phyloP scores from a whole-genome alignment of 2,797 vertebrate genomes.

The Gobionotothen gibberifrons region DNA sequence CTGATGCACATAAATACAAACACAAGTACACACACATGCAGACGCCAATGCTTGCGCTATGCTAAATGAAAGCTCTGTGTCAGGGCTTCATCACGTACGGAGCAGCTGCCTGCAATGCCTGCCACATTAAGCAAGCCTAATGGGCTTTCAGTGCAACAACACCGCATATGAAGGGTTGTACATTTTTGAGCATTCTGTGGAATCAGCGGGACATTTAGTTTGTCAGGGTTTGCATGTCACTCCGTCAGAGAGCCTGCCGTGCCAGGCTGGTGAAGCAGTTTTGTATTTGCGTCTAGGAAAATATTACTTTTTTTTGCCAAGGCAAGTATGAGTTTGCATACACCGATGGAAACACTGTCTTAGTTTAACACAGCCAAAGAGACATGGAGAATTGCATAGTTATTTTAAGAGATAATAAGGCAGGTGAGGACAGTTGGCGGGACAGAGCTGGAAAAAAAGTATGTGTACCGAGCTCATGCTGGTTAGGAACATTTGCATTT shows the following conservation, averaged over 20 bases:
- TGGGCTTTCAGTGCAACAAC: slow-evolving; percentile 71
- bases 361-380: slow-evolving; percentile 22
- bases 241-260: slow-evolving; percentile 40
- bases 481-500: slow-evolving; percentile 57
- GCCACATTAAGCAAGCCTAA: slow-evolving; percentile 80
- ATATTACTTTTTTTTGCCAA: slow-evolving; percentile 23
- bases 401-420: slow-evolving; percentile 52
- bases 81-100: slow-evolving; percentile 69
- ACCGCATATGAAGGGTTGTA: slow-evolving; percentile 42
- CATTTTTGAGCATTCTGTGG: slow-evolving; percentile 60
- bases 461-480: slow-evolving; percentile 56
- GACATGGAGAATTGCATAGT: slow-evolving; percentile 20
- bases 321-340: slow-evolving; percentile 26
- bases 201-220: slow-evolving; percentile 67
- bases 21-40: slow-evolving; percentile 27
- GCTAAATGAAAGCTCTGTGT: slow-evolving; percentile 77
- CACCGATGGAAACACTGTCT: slow-evolving; percentile 14
- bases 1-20: slow-evolving; percentile 48
- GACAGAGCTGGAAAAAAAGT: slow-evolving; percentile 15
- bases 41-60: slow-evolving; percentile 40
- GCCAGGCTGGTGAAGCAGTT: slow-evolving; percentile 2
- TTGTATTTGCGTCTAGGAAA: slow-evolving; percentile 14
- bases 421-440: slow-evolving; percentile 25
- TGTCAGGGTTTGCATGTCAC: slow-evolving; percentile 55
- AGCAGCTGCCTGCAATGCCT: slow-evolving; percentile 72